phyloP scores from a whole-genome alignment of 2,888 invertebrate species.

The Stenodema calcarata region DNA sequence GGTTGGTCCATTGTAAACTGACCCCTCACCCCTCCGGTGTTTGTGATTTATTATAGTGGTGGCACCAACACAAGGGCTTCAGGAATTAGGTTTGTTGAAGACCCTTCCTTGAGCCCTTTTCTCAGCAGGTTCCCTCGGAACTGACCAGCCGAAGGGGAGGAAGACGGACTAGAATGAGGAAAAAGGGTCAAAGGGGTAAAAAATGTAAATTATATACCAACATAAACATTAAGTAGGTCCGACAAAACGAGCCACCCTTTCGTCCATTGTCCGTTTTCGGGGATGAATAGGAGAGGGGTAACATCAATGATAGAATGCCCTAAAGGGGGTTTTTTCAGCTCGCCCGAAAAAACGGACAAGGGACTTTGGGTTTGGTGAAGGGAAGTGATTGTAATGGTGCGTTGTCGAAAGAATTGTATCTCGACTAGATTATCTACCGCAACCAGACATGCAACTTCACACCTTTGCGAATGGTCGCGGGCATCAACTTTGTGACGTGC shows the following conservation, averaged over 20 bases:
- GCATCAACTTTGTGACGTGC: background rate
- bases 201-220: constrained; percentile 57
- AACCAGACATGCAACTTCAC: constrained; percentile 49
- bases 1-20: constrained; percentile 30
- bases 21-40: constrained; percentile 47
- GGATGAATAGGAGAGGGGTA: background rate
- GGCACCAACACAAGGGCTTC: constrained; percentile 14
- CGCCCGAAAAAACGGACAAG: background rate
- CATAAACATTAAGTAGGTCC: constrained; percentile 56
- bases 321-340: background rate
- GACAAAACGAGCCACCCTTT: constrained; percentile 53
- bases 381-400: background rate
- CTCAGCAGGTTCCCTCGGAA: constrained; percentile 29
- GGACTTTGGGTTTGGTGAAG: background rate
- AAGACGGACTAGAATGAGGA: background rate
- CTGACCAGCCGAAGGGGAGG: constrained; percentile 32
- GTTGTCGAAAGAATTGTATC: constrained; percentile 17
- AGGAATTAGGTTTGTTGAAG: constrained; percentile 30
- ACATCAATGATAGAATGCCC: background rate
- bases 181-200: constrained; percentile 38
- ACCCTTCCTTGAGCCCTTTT: background rate
- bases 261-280: constrained; percentile 20
- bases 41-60: constrained; percentile 47
- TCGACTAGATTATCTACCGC: constrained; percentile 53
- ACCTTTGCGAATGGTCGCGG: constrained; percentile 16